Base-by-base conservation (phyloP, 1,140 invertebrate species). In the Lutraria rhynchaena region DNA sequence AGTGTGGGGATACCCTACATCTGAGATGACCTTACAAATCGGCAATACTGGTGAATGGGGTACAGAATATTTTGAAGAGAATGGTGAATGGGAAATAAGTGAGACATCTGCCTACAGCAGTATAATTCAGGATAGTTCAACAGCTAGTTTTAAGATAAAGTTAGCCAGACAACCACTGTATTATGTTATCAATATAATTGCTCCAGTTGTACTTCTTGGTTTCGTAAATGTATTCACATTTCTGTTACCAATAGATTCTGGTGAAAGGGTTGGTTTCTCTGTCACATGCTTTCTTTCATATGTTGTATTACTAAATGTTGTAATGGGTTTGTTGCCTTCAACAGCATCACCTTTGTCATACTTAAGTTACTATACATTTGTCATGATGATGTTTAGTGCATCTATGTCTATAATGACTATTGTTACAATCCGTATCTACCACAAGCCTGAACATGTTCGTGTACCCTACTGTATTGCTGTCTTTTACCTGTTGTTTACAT, bases 361-460 rank as follows among this genome's bases (percentile, higher is more conserved):
- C 24, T 44, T 81, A 1, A 51, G 65, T 41, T 81, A 81, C 67
- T 81, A 81, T 22, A 71, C 67, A 27, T 70, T 71, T 35, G 35
- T 81, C 4, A 81, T 81, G 77, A 61, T 81, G 65, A 27, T 81
- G 1, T 81, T 81, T 35, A 81, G 77, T 17, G 51, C 49, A 15
- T 35, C 44, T 5, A 57, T 71, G 37, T 35, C 65, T 24, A 9
- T 81, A 11, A 61, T 55, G 44, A 70, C 77, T 19, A 69, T 70
- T 3, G 7, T 81, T 3, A 81, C 77, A 24, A 33, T 81, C 7
- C 19, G 77, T 22, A 71, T 81, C 41, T 69, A 70, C 55, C 51
- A 81, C 44, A 81, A 70, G 44, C 33, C 31, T 1, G 67, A 71
- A 0, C 15, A 58, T 35, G 65, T 70, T 19, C 19, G 49, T 31